A percentile compares a stretch with the other conserved stretches of the same genome.
phyloP scores from a whole-genome alignment of 2,113 vertebrate genomes.

The Calyptommatus sinebrachiatus region DNA sequence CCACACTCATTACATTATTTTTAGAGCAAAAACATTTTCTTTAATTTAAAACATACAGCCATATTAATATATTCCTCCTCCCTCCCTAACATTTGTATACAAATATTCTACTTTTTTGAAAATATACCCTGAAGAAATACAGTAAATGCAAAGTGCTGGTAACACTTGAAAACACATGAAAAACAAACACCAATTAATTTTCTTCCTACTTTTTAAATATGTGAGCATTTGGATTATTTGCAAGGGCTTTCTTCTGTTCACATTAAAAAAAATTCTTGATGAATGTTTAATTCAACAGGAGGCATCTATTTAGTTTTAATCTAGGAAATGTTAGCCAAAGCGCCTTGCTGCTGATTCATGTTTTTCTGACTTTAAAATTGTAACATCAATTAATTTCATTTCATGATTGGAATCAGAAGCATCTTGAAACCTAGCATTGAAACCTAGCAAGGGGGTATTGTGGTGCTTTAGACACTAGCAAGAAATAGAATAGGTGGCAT shows the following conservation, averaged over 20 bases:
- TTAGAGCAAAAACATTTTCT: conserved; percentile 12
- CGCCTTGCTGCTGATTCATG: neutral
- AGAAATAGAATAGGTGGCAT: too few species aligned
- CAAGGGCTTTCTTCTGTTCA: neutral
- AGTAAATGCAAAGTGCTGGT: neutral
- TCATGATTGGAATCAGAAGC: neutral
- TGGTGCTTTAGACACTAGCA: too few species aligned
- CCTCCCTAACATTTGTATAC: neutral
- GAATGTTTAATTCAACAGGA: neutral
- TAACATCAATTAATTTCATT: neutral
- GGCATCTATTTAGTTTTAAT: neutral
- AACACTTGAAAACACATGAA: neutral
- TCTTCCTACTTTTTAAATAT: neutral
- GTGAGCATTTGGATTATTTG: neutral
- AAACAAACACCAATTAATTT: neutral
- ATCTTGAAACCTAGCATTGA: neutral
- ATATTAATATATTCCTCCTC: conserved; percentile 3
- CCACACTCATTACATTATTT: neutral
- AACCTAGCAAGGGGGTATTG: too few species aligned
- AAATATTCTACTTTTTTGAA: conserved; percentile 11
- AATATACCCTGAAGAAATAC: conserved; percentile 3
- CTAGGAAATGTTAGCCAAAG: neutral
- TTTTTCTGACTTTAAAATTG: neutral
- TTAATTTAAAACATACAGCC: neutral
- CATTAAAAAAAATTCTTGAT: neutral